Base-by-base conservation (phyloP, 1,140 invertebrate species). In the Leptinotarsa defecta region DNA sequence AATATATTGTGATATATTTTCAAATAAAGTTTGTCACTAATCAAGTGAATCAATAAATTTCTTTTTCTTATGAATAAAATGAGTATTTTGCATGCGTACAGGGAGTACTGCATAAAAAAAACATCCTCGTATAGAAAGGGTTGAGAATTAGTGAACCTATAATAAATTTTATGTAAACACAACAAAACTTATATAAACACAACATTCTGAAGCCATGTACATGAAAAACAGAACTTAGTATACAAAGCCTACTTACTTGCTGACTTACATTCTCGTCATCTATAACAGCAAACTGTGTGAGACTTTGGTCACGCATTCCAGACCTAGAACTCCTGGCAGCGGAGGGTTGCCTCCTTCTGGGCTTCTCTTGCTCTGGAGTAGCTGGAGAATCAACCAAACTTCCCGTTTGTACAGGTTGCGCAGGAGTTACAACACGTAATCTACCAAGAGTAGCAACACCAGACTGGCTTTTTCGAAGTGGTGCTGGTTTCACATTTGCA, bases 261-360 rank as follows among this genome's bases (percentile, higher is more conserved):
- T 96, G 94, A 13, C 95, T 96, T 0, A 96, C 92, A 83, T 96
- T 96, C 76, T 96, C 95, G 85, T 97, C 96, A 83, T 97, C 96
- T 81, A 96, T 96, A 74, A 96, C 90, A 5, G 95, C 96, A 86
- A 95, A 96, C 85, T 97, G 95, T 8, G 94, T 91, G 80, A 96
- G 76, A 84, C 89, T 86, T 81, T 91, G 89, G 79, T 91, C 91
- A 24, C 88, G 86, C 8, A 74, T 83, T 74, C 77, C 85, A 63
- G 71, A 77, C 78, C 78, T 79, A 75, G 80, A 86, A 77, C 76
- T 87, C 75, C 74, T 73, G 4, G 83, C 82, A 1, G 83, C 84
- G 2, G 83, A 83, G 13, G 83, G 79, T 63, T 83, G 84, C 70
- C 84, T 77, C 65, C 83, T 75, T 72, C 85, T 75, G 13, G 84